Evolutionary conservation across 2,113 vertebrate genomes (phyloP), one percentile per base, ranked within the genome.

Genomic region (Thryonomys swinderianus): DNA sequence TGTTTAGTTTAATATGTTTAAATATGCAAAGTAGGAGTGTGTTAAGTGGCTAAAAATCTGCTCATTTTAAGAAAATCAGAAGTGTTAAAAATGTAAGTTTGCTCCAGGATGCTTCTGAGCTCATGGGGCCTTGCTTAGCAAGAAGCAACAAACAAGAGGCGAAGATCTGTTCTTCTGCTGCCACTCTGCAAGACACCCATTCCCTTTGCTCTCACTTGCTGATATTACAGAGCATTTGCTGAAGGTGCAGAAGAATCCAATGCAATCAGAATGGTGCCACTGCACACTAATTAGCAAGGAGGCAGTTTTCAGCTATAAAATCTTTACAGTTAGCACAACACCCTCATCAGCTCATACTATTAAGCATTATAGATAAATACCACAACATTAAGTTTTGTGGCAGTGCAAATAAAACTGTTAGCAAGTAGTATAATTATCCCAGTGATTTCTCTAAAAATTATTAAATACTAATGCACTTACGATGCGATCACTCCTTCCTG

Each of bases 371-470:
- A 55, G 37, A 84, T 51, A 85, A 88, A 93, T 85, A 90, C 55
- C 74, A 71, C 40, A 92, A 92, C 71, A 74, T 90, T 95, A 90
- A 95, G 42, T 94, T 96, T 80, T 87, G 64, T 93, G 59, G 59
- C 57, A 81, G 21, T 90, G 66, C 45, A 93, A 95, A 93, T 83
- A 90, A 81, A 91, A 90, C 42, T 6, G 1, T 84, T 81, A 67
- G 45, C 42, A 88, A 95, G 62, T 59, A 51, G 87, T 61, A n/a
- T 51, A 91, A 87, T 94, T 85, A 91, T 40, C 27, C 12, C 3
- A 37, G 12, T 64, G 32, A 27, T 20, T 51, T 55, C 66, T 69
- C 25, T 32, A 11, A 11, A 59, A 92, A 79, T 42, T 73, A 79
- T 67, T 86, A 85, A 88, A 87, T 76, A 48, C 7, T 53, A 87